Evolutionary conservation across 2,888 invertebrate species (phyloP).

Genomic region (Caenorhabditis sp.): DNA sequence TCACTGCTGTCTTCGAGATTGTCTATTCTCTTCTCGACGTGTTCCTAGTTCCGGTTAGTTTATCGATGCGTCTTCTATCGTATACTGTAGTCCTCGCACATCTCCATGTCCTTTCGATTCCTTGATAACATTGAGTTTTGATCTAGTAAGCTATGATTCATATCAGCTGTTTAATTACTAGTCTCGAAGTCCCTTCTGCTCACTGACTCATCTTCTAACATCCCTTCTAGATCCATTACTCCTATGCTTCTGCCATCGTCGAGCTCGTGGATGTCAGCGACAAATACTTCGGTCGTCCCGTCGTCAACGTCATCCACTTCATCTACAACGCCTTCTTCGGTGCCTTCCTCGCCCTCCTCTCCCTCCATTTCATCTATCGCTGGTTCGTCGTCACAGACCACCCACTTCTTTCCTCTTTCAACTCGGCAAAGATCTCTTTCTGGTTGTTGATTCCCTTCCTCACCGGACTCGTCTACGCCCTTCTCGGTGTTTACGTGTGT

Average conservation of each 20-base stretch:
- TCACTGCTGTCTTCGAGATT: not conserved
- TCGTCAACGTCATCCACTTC: not conserved
- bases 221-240: not conserved
- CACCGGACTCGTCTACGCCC: not conserved
- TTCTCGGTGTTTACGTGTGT: not conserved
- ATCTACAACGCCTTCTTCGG: not conserved
- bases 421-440: not conserved
- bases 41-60: not conserved
- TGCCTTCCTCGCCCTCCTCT: not conserved
- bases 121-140: too few species aligned
- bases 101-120: too few species aligned
- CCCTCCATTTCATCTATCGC: not conserved
- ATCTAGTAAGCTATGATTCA: too few species aligned
- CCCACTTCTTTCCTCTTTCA: not conserved
- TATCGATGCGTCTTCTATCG: too few species aligned
- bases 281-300: not conserved
- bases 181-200: not conserved
- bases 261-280: not conserved
- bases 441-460: not conserved
- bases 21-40: not conserved
- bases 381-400: not conserved
- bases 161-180: not conserved
- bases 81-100: too few species aligned
- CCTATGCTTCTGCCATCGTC: not conserved
- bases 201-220: not conserved